These are phyloP conservation scores for Cyaniris semiargus DNA, from an alignment of 2,888 invertebrate genomes.

Conservation along the genomic window DNA sequence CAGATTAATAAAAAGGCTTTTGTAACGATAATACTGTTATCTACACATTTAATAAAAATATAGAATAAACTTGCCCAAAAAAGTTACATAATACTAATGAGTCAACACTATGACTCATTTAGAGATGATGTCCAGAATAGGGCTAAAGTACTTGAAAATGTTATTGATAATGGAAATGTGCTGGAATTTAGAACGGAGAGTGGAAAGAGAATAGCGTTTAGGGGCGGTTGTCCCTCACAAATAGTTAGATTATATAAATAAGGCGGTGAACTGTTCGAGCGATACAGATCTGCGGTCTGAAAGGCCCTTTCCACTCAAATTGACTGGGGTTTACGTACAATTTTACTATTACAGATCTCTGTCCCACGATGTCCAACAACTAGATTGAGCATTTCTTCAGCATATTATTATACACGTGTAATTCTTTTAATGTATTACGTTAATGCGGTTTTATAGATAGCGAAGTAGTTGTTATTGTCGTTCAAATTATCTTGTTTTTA, in stretches of 20 bases:
- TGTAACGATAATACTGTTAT: too few relatives aligned
- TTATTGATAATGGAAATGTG: constrained; percentile 10
- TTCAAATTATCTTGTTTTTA: not conserved
- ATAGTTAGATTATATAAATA: constrained; percentile 80
- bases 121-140: not conserved
- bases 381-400: not conserved
- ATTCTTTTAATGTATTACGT: not conserved
- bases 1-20: too few relatives aligned
- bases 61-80: too few relatives aligned
- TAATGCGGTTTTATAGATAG: not conserved
- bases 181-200: constrained; percentile 6
- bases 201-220: constrained; percentile 52
- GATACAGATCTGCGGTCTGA: constrained; percentile 72
- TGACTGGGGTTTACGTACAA: constrained; percentile 69
- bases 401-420: not conserved
- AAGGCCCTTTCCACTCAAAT: constrained; percentile 57
- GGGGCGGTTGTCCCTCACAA: constrained; percentile 75
- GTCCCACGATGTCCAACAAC: not conserved
- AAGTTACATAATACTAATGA: not conserved
- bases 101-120: not conserved
- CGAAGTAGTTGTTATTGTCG: not conserved
- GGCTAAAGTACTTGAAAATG: not conserved
- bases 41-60: too few relatives aligned
- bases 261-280: constrained; percentile 68
- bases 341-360: constrained; percentile 46